Evolutionary conservation across 92 coral and sea anemone genomes (phyloP).

Genomic region (Umimayanthus kanabou): DNA sequence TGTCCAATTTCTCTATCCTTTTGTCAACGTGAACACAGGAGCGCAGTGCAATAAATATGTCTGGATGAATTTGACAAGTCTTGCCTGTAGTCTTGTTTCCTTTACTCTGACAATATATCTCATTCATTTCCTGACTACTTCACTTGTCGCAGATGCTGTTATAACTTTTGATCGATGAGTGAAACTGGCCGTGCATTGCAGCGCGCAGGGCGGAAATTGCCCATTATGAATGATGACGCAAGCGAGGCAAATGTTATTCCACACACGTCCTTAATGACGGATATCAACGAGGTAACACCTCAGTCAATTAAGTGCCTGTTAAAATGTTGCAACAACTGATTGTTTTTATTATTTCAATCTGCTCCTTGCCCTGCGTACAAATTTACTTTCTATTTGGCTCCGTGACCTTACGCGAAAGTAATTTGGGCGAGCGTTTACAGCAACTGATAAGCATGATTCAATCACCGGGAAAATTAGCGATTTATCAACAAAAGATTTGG

Average conservation of each 20-base stretch:
- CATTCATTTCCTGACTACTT: neutral
- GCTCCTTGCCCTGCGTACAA: neutral
- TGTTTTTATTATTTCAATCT: neutral
- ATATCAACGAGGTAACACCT: neutral
- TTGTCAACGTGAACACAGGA: neutral
- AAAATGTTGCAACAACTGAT: neutral
- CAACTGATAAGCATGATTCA: neutral
- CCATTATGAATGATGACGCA: slow-evolving; percentile 17
- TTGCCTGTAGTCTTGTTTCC: neutral
- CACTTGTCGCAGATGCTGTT: neutral
- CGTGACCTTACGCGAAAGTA: neutral
- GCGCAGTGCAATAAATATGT: neutral
- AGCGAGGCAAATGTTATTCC: neutral
- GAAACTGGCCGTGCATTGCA: neutral
- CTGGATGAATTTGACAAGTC: neutral
- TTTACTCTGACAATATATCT: neutral
- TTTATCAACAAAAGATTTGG: slow-evolving; percentile 11
- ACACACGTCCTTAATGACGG: slow-evolving; percentile 26
- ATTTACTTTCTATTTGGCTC: neutral
- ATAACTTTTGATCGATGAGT: neutral
- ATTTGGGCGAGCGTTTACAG: neutral
- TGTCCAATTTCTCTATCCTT: neutral
- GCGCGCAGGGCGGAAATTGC: neutral
- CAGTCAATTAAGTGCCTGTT: neutral
- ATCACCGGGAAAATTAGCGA: neutral